Base-by-base conservation (phyloP, 2,113 vertebrate genomes). In the Gymnarchus niloticus region DNA sequence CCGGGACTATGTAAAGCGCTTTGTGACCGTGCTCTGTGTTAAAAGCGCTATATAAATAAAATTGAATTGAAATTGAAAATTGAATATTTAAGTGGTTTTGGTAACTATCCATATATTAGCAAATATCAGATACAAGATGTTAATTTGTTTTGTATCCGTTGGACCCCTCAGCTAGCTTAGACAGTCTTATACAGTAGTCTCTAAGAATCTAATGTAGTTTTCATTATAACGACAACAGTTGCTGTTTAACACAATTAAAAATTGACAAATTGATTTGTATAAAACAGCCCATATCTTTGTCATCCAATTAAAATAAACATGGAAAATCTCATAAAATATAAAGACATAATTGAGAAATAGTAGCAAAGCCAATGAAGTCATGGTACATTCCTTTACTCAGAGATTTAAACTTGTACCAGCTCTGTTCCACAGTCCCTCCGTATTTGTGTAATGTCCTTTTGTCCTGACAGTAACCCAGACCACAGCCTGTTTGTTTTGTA, bases 191-290 rank as follows among this genome's bases (percentile, higher is more conserved):
- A 17, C 19, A 77, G n/a, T n/a, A n/a, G n/a, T n/a, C 33, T 33
- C 25, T 12, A n/a, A 33, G 21, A 51, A 44, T 84, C 56, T 52
- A 49, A 69, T 85, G 33, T 77, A 41, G 19, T 73, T 85, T 85
- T 56, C 23, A 59, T 44, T 54, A 48, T 77, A 44, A 76, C 56
- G 19, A 8, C 49, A 76, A 51, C 46, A 51, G 51, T 84, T 69
- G 41, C 33, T 33, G 9, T 41, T 73, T 41, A 73, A 37, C 14
- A 73, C 65, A 12, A 37, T 41, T 28, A 41, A 41, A 73, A 73
- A 73, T 25, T 78, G 76, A 44, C 37, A 78, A 46, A 44, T 78
- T 78, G 46, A 46, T 78, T 46, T 46, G 21, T 78, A 78, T 23
- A 44, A 73, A 37, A 33, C 65, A 73, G 33, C 28, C 33, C 65